Conservation (phyloP, 2,113 vertebrate species). For the Heterocephalus glaber region DNA sequence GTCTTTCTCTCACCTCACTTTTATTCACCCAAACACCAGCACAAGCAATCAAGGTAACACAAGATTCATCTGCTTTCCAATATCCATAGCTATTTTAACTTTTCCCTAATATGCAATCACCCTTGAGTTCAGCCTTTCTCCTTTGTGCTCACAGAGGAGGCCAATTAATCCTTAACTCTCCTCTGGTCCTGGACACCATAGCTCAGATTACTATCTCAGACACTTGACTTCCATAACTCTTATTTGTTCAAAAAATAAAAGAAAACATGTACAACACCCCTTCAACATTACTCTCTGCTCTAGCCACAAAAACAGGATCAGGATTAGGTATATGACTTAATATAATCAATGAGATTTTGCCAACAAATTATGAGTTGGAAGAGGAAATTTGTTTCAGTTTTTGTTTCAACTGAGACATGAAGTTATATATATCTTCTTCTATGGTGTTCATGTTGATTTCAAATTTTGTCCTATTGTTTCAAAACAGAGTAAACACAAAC, state of each 20-base stretch:
- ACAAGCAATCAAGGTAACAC: too few relatives aligned
- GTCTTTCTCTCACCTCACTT: too few relatives aligned
- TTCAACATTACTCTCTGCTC: fast-evolving
- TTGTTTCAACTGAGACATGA: background rate
- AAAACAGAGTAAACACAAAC: background rate
- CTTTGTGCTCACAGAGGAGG: too few relatives aligned
- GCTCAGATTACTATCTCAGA: background rate
- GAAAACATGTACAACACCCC: background rate
- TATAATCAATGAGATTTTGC: background rate
- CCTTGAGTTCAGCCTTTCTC: too few relatives aligned
- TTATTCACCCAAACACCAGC: too few relatives aligned
- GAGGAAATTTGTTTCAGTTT: background rate
- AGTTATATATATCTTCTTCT: background rate
- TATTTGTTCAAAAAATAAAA: background rate
- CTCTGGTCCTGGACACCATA: too few relatives aligned
- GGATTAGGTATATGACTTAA: background rate
- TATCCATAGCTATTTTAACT: too few relatives aligned
- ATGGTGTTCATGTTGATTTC: background rate
- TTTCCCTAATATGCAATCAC: too few relatives aligned
- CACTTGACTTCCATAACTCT: background rate
- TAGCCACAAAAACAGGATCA: background rate
- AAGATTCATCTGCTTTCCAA: too few relatives aligned
- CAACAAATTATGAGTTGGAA: background rate
- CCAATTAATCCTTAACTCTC: too few relatives aligned
- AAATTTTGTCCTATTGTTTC: background rate